phyloP scores from a whole-genome alignment of 2,888 invertebrate genomes.

The Drosophila meridionalis region DNA sequence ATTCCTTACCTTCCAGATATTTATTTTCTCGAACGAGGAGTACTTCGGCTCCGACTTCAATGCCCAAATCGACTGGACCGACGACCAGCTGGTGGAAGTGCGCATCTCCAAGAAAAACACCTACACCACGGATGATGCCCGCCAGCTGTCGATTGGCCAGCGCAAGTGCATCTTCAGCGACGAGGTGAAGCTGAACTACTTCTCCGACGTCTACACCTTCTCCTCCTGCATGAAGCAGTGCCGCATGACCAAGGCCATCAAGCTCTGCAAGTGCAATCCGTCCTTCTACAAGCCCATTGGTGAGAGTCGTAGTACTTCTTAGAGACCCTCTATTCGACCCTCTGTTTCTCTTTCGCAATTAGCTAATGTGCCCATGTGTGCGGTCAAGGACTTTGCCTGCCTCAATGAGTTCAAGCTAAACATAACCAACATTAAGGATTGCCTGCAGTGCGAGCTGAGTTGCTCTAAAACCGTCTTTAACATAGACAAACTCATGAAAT shows the following conservation, averaged over 20 bases:
- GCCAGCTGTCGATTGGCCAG: conserved; percentile 88
- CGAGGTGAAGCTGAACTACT: conserved; percentile 87
- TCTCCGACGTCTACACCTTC: conserved; percentile 88
- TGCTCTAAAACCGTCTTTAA: conserved; percentile 92
- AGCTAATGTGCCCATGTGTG: conserved; percentile 86
- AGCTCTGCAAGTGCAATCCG: conserved; percentile 90
- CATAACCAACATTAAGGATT: conserved; percentile 88
- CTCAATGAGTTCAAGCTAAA: conserved; percentile 86
- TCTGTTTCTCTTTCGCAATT: too few species aligned
- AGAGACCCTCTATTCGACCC: neutral
- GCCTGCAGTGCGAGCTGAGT: conserved; percentile 89
- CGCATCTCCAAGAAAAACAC: conserved; percentile 90
- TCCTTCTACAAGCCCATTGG: conserved; percentile 89
- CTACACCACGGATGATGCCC: conserved; percentile 91
- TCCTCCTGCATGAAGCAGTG: conserved; percentile 91
- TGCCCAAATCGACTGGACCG: conserved; percentile 90
- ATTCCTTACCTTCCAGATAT: conserved; percentile 74
- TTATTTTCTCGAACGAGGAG: conserved; percentile 89
- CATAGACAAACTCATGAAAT: conserved; percentile 89
- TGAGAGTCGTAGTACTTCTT: conserved; percentile 74
- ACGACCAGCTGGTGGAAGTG: conserved; percentile 81
- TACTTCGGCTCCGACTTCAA: conserved; percentile 89
- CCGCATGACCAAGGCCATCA: conserved; percentile 88
- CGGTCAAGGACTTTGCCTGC: conserved; percentile 87
- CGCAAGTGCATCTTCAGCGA: conserved; percentile 90